Conservation (phyloP, 2,113 vertebrate genomes). For the Egretta garzetta region DNA sequence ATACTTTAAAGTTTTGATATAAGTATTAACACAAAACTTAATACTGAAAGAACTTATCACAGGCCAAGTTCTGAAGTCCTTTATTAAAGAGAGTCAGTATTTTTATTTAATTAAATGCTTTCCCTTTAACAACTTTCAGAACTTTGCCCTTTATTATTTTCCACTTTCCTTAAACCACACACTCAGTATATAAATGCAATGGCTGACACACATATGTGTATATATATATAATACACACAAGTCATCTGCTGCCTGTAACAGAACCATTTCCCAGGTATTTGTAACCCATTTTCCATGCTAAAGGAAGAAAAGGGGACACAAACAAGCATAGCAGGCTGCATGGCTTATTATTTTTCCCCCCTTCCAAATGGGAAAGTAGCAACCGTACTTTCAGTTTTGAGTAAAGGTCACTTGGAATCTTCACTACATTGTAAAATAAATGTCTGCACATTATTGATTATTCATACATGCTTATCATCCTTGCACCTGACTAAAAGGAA, state of each 20-base stretch:
- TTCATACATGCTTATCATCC: background rate
- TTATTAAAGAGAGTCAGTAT: background rate
- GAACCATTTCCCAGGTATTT: background rate
- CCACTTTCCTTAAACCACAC: background rate
- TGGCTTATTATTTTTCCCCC: background rate
- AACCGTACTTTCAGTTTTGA: background rate
- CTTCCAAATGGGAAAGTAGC: background rate
- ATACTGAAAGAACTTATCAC: background rate
- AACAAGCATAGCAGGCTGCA: background rate
- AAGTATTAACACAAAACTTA: background rate
- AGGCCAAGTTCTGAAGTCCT: background rate
- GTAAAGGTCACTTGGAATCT: background rate
- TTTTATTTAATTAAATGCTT: background rate
- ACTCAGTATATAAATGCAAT: background rate
- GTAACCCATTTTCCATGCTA: background rate
- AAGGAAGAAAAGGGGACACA: background rate
- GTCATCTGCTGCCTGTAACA: background rate
- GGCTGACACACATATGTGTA: background rate
- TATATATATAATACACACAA: background rate
- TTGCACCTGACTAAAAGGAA: background rate
- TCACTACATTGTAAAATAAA: background rate
- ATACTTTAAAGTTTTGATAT: background rate
- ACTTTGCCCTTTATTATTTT: background rate
- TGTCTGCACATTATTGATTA: background rate
- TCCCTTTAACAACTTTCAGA: background rate